Evolutionary conservation across 53 echinoderm and acorn worm species (phyloP).

Genomic region (Astropecten irregularis): DNA sequence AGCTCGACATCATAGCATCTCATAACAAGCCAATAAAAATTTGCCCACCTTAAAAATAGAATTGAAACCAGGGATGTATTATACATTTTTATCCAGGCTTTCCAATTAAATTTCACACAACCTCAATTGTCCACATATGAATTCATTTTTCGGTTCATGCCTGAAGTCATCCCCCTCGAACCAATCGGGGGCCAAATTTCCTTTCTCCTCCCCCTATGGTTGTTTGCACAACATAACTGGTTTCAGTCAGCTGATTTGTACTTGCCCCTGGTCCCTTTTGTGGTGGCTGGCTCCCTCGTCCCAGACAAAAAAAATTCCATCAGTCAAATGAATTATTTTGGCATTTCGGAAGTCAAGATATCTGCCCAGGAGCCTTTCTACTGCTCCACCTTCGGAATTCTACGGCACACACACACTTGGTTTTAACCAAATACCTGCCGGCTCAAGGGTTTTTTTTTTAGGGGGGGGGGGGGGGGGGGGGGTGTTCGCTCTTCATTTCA

Average conservation of each 20-base stretch:
- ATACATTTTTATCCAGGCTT: too few species aligned
- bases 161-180: too few species aligned
- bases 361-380: constrained; percentile 16
- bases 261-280: not conserved
- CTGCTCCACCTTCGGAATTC: not conserved
- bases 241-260: constrained; percentile 45
- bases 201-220: not conserved
- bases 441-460: not conserved
- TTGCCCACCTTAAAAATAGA: too few species aligned
- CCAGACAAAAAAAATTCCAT: constrained; percentile 41
- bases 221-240: constrained; percentile 37
- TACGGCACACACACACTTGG: constrained; percentile 23
- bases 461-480: not conserved
- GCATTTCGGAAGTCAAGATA: constrained; percentile 55
- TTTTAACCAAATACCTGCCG: constrained; percentile 46
- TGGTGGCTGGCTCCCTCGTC: not conserved
- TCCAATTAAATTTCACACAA: constrained; percentile 50
- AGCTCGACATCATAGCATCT: too few species aligned
- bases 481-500: not conserved
- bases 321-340: constrained; percentile 53
- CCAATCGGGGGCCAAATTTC: too few species aligned
- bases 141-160: constrained; percentile 38
- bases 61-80: too few species aligned
- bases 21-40: not conserved
- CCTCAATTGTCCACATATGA: constrained; percentile 30